Base-by-base conservation (phyloP, 2,888 invertebrate species). In the Lasioglossum zephyrum region DNA sequence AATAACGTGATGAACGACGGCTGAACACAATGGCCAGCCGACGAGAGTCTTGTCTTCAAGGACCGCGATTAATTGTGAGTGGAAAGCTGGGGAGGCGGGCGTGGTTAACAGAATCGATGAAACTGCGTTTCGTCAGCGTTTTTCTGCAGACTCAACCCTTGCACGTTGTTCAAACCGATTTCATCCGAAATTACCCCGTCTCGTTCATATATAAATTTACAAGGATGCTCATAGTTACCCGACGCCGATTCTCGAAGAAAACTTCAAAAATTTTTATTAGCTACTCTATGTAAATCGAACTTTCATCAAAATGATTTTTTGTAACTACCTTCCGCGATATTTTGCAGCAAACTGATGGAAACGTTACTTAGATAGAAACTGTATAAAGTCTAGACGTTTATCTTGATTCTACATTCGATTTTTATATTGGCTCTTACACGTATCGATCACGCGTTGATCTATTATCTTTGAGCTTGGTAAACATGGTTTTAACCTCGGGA, bases 11-110 rank as follows among this genome's bases (percentile, higher is more conserved):
- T 31, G 31, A 63, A 70, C n/a, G 47, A 73, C 47, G 41, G n/a
- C n/a, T 18, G 18, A 53, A 53, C n/a, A 74, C 76, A 66, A 70
- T 72, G 73, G n/a, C 53, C 2, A 66, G 18, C 36, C 36, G 31
- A 74, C 74, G 77, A 84, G 31, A 31, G 60, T 16, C 49, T 18
- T 44, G 13, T 53, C 53, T 53, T 83, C 85, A 83, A 83, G 83
- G 66, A 41, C 8, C 22, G 53, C 60, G 47, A 70, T 82, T 57
- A 41, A 78, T 73, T 22, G 70, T 11, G 9, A 78, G 39, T 73
- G 79, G 73, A 79, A 83, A 83, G 57, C 72, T 8, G 16, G 16
- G 16, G 36, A 70, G 41, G 22, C 26, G 18, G 41, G n/a, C 2
- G 69, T 39, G 69, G 22, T 69, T 69, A 4, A 39, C 66, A 9